Percentiles rank a stretch among this genome's conserved stretches.
phyloP scores from a whole-genome alignment of 2,113 vertebrate genomes.

The Bubo blakistoni region DNA sequence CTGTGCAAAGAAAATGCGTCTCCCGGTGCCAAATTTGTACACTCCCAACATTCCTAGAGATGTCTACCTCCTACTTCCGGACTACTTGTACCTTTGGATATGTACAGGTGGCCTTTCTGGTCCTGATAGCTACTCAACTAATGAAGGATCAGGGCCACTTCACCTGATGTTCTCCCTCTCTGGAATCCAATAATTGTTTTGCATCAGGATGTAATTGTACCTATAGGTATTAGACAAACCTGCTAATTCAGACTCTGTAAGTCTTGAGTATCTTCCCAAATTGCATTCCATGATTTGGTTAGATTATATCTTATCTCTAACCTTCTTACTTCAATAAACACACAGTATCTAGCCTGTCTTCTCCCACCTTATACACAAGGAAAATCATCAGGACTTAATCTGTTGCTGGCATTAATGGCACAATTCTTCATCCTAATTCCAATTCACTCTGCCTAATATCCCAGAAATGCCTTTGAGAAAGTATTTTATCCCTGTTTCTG shows the following conservation, averaged over 20 bases:
- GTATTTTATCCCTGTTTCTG: constrained; percentile 7
- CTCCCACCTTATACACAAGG: neutral
- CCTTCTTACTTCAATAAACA: constrained; percentile 46
- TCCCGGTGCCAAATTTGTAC: neutral
- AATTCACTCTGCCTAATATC: constrained; percentile 26
- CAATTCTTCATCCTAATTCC: constrained; percentile 21
- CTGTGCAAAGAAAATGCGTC: neutral
- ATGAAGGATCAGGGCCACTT: neutral
- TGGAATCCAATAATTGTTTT: constrained; percentile 8
- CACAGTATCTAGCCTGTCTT: constrained; percentile 22
- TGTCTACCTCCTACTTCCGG: neutral
- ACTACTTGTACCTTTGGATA: neutral
- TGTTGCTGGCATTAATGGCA: neutral
- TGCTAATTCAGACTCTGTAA: neutral
- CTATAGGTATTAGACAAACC: neutral
- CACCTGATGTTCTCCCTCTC: neutral
- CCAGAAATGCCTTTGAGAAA: constrained; percentile 44
- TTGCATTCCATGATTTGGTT: constrained; percentile 37
- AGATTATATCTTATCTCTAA: constrained; percentile 50
- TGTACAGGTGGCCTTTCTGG: neutral
- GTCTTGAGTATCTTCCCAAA: constrained; percentile 17
- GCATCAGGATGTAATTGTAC: neutral
- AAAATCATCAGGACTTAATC: constrained; percentile 19
- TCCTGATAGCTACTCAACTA: neutral
- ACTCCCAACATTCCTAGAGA: neutral